A percentile compares a stretch with the other conserved stretches of the same genome.
These are phyloP conservation scores for Lepisosteus oculatus DNA, from an alignment of 2,113 vertebrate genomes.

Conservation along the genomic window DNA sequence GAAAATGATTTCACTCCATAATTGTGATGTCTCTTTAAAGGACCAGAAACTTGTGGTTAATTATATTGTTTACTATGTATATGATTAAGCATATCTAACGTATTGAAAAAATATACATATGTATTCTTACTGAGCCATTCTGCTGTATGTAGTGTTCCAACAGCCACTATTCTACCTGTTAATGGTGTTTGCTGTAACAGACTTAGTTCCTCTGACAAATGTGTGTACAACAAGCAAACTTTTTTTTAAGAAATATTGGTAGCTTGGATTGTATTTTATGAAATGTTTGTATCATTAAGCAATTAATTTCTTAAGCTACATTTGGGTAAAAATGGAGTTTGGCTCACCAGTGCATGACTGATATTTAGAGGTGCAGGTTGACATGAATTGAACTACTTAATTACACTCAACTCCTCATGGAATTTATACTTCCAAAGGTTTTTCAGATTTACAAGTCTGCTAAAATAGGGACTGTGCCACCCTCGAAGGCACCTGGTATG, in stretches of 20 bases:
- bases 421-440: too few relatives aligned
- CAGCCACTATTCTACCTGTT: neutral
- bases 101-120: conserved; percentile 55
- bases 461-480: too few relatives aligned
- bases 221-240: conserved; percentile 40
- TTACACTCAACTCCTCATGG: too few relatives aligned
- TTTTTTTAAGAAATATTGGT: conserved; percentile 48
- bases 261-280: conserved; percentile 48
- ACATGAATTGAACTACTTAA: too few relatives aligned
- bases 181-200: conserved; percentile 40
- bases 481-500: too few relatives aligned
- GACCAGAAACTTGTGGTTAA: conserved; percentile 78
- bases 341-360: conserved; percentile 6
- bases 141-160: conserved; percentile 48
- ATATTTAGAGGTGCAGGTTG: neutral
- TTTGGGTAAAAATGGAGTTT: conserved; percentile 12
- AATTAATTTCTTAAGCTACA: conserved; percentile 34
- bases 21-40: conserved; percentile 42
- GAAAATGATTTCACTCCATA: too few relatives aligned
- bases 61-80: conserved; percentile 64
- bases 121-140: conserved; percentile 61
- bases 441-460: too few relatives aligned
- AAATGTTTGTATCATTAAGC: conserved; percentile 46
- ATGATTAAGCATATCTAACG: conserved; percentile 55
- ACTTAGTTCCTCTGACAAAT: conserved; percentile 36